Percentiles rank a stretch among this genome's conserved stretches.
phyloP scores from a whole-genome alignment of 1,140 invertebrate genomes.

The Tetragonula clypearis region DNA sequence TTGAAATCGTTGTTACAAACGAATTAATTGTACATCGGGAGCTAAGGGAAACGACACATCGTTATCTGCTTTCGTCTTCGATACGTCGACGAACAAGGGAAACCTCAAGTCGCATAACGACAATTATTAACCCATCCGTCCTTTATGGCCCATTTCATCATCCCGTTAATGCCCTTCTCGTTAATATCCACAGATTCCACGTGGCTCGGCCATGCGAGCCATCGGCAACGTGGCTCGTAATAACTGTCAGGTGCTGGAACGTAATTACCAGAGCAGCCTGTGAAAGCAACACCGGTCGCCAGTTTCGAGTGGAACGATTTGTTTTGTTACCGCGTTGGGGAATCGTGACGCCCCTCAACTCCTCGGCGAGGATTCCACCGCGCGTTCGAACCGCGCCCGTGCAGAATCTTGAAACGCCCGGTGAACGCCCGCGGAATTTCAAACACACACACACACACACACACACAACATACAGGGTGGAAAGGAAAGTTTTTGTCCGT shows the following conservation, averaged over 20 bases:
- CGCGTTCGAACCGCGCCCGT: neutral
- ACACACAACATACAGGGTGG: too few species aligned
- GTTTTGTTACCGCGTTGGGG: conserved; percentile 24
- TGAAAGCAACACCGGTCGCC: conserved; percentile 24
- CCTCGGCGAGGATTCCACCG: conserved; percentile 10
- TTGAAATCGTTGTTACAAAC: too few species aligned
- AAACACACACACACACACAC: neutral
- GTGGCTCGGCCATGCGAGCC: neutral
- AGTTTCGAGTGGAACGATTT: conserved; percentile 36
- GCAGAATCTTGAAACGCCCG: neutral
- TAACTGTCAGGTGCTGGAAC: conserved; percentile 51
- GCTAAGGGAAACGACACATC: neutral
- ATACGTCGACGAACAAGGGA: neutral
- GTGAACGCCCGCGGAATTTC: neutral
- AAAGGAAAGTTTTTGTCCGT: too few species aligned
- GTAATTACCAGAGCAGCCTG: conserved; percentile 37
- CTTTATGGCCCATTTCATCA: conserved; percentile 21
- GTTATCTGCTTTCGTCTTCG: neutral
- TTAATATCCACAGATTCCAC: conserved; percentile 36
- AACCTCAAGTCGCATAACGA: conserved; percentile 24
- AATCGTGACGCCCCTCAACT: conserved; percentile 5
- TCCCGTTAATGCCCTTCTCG: conserved; percentile 37
- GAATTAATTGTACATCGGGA: neutral
- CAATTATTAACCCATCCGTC: conserved; percentile 24
- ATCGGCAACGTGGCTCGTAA: conserved; percentile 28